A percentile compares a stretch with the other conserved stretches of the same genome.
Conservation (phyloP, 2,888 invertebrate genomes). For the Bombylius major region DNA sequence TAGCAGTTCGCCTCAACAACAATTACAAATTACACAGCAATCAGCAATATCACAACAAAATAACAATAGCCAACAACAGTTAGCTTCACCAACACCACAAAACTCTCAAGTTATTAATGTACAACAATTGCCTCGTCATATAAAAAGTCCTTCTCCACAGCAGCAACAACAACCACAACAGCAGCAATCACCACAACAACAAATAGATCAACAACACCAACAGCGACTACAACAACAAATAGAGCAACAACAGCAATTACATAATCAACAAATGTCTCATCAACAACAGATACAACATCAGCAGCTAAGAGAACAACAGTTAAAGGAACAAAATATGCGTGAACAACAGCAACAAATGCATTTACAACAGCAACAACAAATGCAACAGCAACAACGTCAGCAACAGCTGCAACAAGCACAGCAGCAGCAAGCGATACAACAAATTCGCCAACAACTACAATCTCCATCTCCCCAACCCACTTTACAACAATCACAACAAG, state of each 20-base stretch:
- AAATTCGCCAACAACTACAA: constrained; percentile 18
- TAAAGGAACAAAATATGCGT: constrained; percentile 6
- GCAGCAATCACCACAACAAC: constrained; percentile 14
- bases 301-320: not conserved
- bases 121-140: constrained; percentile 6
- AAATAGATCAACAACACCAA: constrained; percentile 22
- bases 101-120: not conserved
- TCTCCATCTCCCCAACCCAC: constrained; percentile 19
- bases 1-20: not conserved
- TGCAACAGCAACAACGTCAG: constrained; percentile 28
- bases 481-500: constrained; percentile 11
- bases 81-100: not conserved
- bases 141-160: constrained; percentile 5
- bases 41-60: not conserved
- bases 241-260: constrained; percentile 21
- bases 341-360: constrained; percentile 18
- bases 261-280: constrained; percentile 14
- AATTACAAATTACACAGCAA: not conserved
- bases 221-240: constrained; percentile 20
- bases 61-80: not conserved
- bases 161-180: constrained; percentile 13
- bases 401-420: constrained; percentile 27
- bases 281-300: constrained; percentile 18
- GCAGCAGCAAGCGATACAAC: constrained; percentile 20
- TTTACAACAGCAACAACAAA: constrained; percentile 20